Percentiles rank a stretch among this genome's conserved stretches.
Evolutionary conservation across 1,140 invertebrate genomes (phyloP).

Genomic region (Pseudomyrmex sp.): DNA sequence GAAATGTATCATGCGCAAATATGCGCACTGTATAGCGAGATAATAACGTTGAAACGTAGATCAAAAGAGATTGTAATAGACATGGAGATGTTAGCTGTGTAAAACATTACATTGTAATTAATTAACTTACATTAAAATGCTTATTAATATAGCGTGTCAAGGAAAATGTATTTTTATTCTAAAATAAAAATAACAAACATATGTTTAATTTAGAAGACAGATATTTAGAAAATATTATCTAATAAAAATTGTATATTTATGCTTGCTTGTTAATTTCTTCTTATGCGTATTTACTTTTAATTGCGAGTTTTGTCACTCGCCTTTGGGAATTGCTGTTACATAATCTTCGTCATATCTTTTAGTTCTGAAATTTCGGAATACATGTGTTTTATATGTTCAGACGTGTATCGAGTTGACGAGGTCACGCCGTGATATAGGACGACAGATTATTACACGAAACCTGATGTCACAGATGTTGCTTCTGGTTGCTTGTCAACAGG

Average conservation of each 20-base stretch:
- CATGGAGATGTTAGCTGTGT: neutral
- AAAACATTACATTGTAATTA: too few species aligned
- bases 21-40: neutral
- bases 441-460: conserved; percentile 55
- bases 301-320: neutral
- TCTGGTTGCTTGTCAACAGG: conserved; percentile 55
- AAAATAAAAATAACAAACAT: too few species aligned
- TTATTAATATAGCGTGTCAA: too few species aligned
- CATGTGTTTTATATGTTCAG: conserved; percentile 23
- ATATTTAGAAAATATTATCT: too few species aligned
- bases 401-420: conserved; percentile 45
- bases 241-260: neutral
- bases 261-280: neutral
- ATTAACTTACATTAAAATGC: too few species aligned
- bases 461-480: conserved; percentile 53
- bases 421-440: conserved; percentile 14
- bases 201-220: too few species aligned
- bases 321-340: neutral
- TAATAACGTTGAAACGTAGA: neutral
- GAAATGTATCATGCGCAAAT: conserved; percentile 17
- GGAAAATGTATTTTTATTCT: too few species aligned
- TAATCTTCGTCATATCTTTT: neutral
- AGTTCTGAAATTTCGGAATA: neutral
- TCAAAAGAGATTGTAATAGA: neutral
- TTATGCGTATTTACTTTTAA: neutral